phyloP scores from a whole-genome alignment of 1,140 invertebrate species.

The Laodelphax striatellus region DNA sequence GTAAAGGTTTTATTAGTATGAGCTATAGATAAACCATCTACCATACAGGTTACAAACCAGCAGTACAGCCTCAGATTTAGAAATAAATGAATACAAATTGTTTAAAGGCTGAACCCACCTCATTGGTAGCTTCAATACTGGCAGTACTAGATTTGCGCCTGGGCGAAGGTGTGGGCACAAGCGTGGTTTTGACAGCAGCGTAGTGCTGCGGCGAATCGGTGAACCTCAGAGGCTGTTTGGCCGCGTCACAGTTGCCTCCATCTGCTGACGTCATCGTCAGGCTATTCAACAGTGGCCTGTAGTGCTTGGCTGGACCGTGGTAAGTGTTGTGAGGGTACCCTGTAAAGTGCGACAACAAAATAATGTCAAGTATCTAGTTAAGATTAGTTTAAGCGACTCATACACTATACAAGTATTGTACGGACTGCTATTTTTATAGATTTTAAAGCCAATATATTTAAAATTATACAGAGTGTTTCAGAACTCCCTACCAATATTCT shows the following conservation, averaged over 20 bases:
- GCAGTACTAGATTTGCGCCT: constrained; percentile 53
- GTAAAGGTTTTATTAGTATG: no score
- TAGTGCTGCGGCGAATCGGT: constrained; percentile 66
- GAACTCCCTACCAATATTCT: no score
- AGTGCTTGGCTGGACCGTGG: constrained; percentile 67
- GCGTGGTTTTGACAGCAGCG: constrained; percentile 25
- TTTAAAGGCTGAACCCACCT: constrained; percentile 24
- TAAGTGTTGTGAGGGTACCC: constrained; percentile 80
- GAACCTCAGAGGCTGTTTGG: constrained; percentile 49
- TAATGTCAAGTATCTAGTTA: no score
- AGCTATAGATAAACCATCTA: no score
- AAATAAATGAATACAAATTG: background rate
- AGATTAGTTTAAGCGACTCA: no score
- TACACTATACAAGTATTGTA: no score
- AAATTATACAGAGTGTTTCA: no score
- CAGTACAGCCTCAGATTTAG: no score
- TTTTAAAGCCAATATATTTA: no score
- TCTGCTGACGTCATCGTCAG: constrained; percentile 22
- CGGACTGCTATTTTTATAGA: no score
- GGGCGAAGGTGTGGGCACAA: constrained; percentile 51
- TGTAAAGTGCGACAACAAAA: background rate
- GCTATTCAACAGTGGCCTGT: constrained; percentile 51
- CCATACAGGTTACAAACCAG: no score
- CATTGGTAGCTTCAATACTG: constrained; percentile 43
- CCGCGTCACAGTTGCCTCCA: constrained; percentile 18